These are phyloP conservation scores for Campoletis raptor DNA, from an alignment of 2,888 invertebrate species.

Conservation along the genomic window DNA sequence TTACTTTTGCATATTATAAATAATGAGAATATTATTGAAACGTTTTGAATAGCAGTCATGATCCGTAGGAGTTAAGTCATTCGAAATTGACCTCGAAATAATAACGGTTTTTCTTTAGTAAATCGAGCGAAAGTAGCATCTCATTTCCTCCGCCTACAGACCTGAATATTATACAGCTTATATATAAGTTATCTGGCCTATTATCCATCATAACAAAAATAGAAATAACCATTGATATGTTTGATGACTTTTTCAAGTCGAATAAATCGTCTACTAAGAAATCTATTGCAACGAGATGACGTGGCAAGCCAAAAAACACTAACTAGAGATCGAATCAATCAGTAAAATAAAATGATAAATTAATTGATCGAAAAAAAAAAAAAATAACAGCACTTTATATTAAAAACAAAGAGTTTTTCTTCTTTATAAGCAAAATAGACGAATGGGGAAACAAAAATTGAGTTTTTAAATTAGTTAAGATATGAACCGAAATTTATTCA, in stretches of 20 bases:
- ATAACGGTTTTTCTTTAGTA: constrained; percentile 62
- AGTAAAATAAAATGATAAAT: neutral
- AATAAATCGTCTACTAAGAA: neutral
- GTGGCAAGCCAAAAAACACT: neutral
- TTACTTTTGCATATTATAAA: neutral
- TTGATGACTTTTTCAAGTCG: neutral
- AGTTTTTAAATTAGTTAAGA: neutral
- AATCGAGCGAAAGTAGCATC: constrained; percentile 44
- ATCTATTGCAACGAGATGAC: neutral
- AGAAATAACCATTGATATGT: neutral
- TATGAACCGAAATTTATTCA: constrained; percentile 2
- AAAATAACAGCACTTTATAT: neutral
- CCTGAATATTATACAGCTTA: neutral
- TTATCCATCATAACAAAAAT: neutral
- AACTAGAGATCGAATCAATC: neutral
- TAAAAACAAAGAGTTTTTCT: constrained; percentile 1
- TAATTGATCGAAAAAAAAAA: neutral
- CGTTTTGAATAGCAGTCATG: neutral
- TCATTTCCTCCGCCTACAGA: constrained; percentile 29
- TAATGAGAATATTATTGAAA: neutral
- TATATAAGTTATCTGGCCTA: neutral
- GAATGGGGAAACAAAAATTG: neutral
- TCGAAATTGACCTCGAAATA: constrained; percentile 67
- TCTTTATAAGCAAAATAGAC: neutral
- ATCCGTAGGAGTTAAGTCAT: constrained; percentile 31